Percentiles rank a stretch among this genome's conserved stretches.
Conservation (phyloP, 1,140 invertebrate genomes). For the Venturia canescens region DNA sequence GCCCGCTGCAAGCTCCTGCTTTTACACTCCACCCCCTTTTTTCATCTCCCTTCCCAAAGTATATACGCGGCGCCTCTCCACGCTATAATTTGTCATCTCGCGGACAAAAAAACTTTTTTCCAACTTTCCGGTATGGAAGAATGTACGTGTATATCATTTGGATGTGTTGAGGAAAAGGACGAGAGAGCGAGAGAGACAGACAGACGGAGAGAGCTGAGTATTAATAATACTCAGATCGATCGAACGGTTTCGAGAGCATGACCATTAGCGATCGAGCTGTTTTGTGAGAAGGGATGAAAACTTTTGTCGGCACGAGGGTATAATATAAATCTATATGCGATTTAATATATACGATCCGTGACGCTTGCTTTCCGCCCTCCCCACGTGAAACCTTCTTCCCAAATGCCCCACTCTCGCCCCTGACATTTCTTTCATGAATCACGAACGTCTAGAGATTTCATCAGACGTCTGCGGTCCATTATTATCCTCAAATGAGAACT, state of each 20-base stretch:
- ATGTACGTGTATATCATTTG: neutral
- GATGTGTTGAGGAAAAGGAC: neutral
- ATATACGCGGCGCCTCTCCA: slow-evolving; percentile 9
- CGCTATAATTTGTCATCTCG: slow-evolving; percentile 43
- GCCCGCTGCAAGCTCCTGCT: neutral
- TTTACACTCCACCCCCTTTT: neutral
- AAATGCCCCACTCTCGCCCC: neutral
- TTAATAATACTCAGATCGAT: slow-evolving; percentile 35
- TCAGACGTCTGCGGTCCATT: too few relatives aligned
- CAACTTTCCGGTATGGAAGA: slow-evolving; percentile 20
- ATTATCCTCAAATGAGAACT: too few relatives aligned
- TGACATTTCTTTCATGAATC: neutral
- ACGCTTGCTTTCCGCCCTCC: neutral
- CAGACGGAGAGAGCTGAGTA: slow-evolving; percentile 3
- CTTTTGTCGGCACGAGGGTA: slow-evolving; percentile 29
- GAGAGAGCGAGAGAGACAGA: neutral
- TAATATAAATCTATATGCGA: slow-evolving; percentile 37
- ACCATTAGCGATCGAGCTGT: slow-evolving; percentile 42
- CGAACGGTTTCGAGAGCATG: slow-evolving; percentile 34
- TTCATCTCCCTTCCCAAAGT: slow-evolving; percentile 12
- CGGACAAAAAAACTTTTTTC: slow-evolving; percentile 38
- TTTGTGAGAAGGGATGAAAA: slow-evolving; percentile 7
- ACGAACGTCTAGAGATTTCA: too few relatives aligned
- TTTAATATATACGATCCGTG: slow-evolving; percentile 19
- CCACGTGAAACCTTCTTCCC: neutral